Evolutionary conservation across 2,888 invertebrate species (phyloP).

Genomic region (Clivina fossor): DNA sequence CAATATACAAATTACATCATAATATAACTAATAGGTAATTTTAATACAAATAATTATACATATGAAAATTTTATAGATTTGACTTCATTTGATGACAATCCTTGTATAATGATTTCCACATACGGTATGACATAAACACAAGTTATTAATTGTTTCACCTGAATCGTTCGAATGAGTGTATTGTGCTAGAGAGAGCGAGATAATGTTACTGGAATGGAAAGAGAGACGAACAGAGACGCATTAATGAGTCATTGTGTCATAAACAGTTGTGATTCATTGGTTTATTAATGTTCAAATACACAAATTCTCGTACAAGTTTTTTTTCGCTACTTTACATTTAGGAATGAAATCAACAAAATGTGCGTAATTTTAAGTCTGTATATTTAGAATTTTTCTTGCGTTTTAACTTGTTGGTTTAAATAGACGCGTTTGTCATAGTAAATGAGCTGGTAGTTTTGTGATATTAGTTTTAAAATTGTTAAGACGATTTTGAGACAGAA

Average conservation of each 20-base stretch:
- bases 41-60: background rate
- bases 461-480: no score
- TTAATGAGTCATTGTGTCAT: conserved; percentile 24
- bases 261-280: conserved; percentile 9
- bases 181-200: no score
- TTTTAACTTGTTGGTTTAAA: background rate
- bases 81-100: no score
- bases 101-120: no score
- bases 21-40: background rate
- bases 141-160: conserved; percentile 15
- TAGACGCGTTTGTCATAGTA: no score
- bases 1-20: no score
- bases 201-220: no score
- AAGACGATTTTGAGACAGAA: no score
- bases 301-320: no score
- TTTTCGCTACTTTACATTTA: background rate
- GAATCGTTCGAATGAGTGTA: conserved; percentile 15
- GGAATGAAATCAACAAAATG: background rate
- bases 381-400: background rate
- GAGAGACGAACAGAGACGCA: background rate
- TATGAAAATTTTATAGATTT: background rate
- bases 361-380: background rate
- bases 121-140: no score
- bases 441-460: no score
- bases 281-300: conserved; percentile 11